phyloP scores from a whole-genome alignment of 2,888 invertebrate species.

The Venustoraphidia nigricollis region DNA sequence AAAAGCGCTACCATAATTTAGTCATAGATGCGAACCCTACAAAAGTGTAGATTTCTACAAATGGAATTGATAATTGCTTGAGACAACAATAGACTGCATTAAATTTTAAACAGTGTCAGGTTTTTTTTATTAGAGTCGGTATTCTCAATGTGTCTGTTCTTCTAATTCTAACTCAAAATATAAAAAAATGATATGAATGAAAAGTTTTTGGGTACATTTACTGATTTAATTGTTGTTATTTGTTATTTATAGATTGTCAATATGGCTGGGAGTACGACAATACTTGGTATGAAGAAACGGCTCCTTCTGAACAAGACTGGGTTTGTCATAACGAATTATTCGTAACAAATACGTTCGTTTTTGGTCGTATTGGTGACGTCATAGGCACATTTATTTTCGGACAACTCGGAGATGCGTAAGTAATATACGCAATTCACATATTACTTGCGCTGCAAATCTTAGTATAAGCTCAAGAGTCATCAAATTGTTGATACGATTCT shows the following conservation, averaged over 20 bases:
- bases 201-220: too few species aligned
- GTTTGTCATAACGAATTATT: constrained; percentile 36
- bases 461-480: neutral
- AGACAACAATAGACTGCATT: too few species aligned
- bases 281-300: constrained; percentile 33
- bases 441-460: neutral
- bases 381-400: constrained; percentile 38
- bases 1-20: too few species aligned
- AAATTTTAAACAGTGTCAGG: too few species aligned
- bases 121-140: too few species aligned
- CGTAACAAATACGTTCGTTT: constrained; percentile 36
- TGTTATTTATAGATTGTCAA: constrained; percentile 28
- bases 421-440: neutral
- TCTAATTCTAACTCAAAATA: too few species aligned
- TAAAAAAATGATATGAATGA: too few species aligned
- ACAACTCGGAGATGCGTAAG: constrained; percentile 39
- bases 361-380: constrained; percentile 35
- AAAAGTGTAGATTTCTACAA: too few species aligned
- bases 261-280: constrained; percentile 38
- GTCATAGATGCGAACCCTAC: too few species aligned
- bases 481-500: constrained; percentile 1
- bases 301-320: constrained; percentile 36
- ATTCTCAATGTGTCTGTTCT: too few species aligned
- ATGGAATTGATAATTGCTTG: too few species aligned
- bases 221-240: constrained; percentile 3